Evolutionary conservation across 37 sponge, comb jelly and placozoan genomes (phyloP), one percentile per base, ranked within the genome.

Genomic region (Eunapius fragilis): DNA sequence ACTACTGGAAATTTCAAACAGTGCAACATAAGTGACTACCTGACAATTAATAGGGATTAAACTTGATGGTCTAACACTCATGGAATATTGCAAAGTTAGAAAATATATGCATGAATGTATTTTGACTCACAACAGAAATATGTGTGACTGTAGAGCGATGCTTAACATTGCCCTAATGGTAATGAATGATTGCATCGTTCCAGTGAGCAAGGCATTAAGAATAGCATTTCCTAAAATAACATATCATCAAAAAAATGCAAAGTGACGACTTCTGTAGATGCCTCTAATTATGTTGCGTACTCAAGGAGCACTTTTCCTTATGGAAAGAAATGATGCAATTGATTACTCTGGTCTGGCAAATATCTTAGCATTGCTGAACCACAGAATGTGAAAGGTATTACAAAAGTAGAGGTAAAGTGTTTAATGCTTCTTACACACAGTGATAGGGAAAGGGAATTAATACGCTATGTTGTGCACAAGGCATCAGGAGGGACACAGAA

Each of bases 401-500:
- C 25, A 14, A 82, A 82, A 35, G 25, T 5, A 70, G 82, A 71
- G 26, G 70, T 82, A 70, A n/a, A 69, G 25, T 2, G 33, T 33
- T 24, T 81, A 35, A 27, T 81, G 34, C 30, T 25, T 25, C 36
- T 70, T 25, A 25, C 82, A 31, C 38, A 69, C 19, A 71, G 37
- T 71, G 84, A 83, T 48, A 37, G 75, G 34, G 84, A 81, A 70
- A 33, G 84, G 38, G 84, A 83, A 27, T 28, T 4, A 28, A 7
- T 83, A 45, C 47, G 58, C 4, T 83, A 83, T 73, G 75, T 75
- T 31, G 31, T 83, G 31, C 34, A 35, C 49, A 83, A 74, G 24
- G 84, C 58, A 26, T 37, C 75, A 5, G 84, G 84, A 5, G 24
- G 58, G 58, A 58, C 58, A 58, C 58, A 58, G 58, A 58, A 58